These are phyloP conservation scores for Hydraecia micacea DNA, from an alignment of 2,888 invertebrate species.

Conservation along the genomic window DNA sequence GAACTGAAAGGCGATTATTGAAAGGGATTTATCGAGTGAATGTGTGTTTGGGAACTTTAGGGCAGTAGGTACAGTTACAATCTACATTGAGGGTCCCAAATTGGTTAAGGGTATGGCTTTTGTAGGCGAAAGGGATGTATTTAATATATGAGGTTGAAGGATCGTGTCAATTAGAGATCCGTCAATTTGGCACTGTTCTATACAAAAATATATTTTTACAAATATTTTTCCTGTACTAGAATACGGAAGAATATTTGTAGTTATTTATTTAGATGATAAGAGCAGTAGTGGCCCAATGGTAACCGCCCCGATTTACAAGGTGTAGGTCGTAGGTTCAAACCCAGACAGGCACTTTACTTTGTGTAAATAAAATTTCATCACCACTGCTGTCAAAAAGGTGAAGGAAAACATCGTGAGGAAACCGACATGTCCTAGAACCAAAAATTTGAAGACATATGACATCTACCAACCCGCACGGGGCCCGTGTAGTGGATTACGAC, in stretches of 20 bases:
- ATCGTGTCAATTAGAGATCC: conserved; percentile 4
- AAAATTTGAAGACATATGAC: background rate
- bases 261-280: background rate
- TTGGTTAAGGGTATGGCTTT: background rate
- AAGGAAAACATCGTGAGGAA: background rate
- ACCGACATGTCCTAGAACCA: background rate
- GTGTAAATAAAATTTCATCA: too few relatives aligned
- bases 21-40: conserved; percentile 21
- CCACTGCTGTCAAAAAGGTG: too few relatives aligned
- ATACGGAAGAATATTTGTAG: background rate
- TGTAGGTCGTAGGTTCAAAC: too few relatives aligned
- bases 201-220: background rate
- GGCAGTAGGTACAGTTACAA: background rate
- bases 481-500: background rate
- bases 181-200: background rate
- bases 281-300: background rate
- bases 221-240: background rate
- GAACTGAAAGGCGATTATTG: conserved; percentile 42
- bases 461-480: background rate
- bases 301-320: too few relatives aligned
- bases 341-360: too few relatives aligned
- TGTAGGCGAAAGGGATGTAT: conserved; percentile 1
- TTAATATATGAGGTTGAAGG: conserved; percentile 1
- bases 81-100: conserved; percentile 6
- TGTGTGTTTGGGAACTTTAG: background rate